Evolutionary conservation across 2,113 vertebrate genomes (phyloP), one percentile per base, ranked within the genome.

Genomic region (Forbesichthys papilliferus): DNA sequence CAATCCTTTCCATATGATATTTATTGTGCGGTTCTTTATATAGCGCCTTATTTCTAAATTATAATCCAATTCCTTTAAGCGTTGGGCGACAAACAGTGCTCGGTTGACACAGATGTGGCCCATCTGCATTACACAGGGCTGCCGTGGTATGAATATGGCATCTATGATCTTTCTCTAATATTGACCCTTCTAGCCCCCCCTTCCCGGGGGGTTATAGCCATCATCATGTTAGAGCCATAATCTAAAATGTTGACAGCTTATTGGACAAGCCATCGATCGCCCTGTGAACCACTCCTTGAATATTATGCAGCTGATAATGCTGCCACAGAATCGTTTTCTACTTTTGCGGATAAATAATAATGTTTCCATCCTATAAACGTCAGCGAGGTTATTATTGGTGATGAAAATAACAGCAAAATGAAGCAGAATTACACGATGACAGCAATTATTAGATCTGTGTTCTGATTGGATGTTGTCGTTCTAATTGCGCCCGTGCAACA

Each of bases 181-280:
- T 89, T 83, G 90, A 88, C 86, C 68, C 36, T 1, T 36, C 10
- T 20, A 64, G 64, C 77, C 82, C 86, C 87, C 78, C 2, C 27
- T 27, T 27, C 27, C 27, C 27, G 2, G 84, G 86, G 90, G 90
- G 85, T 88, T 87, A 86, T 59, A 64, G 65, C 76, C 80, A 86
- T 91, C 89, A 88, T 91, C 80, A 80, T 84, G 83, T 89, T 87
- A 79, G 87, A 81, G 79, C 74, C 68, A 81, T 87, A 86, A 90
- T 92, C 87, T 90, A 86, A 85, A 88, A 86, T 84, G 85, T 89
- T 85, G 91, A 90, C 88, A 90, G 84, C 82, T 90, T 85, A 91
- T 87, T 88, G 89, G 86, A 88, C 75, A 81, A 78, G 66, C 64
- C 90, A 92, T 91, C 86, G 92, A 92, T 92, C 79, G 81, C 48